Evolutionary conservation across 2,888 invertebrate genomes (phyloP), one percentile per base, ranked within the genome.

Genomic region (Lepas anatifera): DNA sequence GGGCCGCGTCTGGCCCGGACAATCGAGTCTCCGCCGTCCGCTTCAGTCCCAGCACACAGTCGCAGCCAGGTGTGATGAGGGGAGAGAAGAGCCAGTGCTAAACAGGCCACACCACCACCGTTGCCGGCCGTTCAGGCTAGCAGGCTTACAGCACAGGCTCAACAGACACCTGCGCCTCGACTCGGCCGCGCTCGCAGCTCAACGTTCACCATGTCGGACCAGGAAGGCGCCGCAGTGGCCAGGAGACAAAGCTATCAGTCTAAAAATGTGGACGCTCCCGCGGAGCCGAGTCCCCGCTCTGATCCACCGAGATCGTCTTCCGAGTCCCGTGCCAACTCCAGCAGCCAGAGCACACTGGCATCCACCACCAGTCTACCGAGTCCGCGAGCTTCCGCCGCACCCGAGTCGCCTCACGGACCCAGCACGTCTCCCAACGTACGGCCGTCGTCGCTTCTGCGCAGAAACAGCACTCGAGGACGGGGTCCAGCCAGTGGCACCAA

Each of bases 21-120:
- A n/a, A n/a, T n/a, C n/a, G n/a, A n/a, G n/a, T n/a, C 63, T 50
- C n/a, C 39, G 25, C 70, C n/a, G 68, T 41, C 25, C 43, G 29
- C 29, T 35, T 37, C 39, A 32, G 35, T 41, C 58, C 43, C 64
- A 25, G 66, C 29, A 58, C 43, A 7, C 64, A 35, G 29, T 41
- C 25, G 32, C 29, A n/a, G 13, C n/a, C n/a, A 11, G 41, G 50
- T 29, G 27, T 29, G 32, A 50, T 43, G 27, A n/a, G 50, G 32
- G 27, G 67, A 41, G 32, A 43, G 39, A 64, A 32, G 58, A 67
- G 35, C 7, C 58, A 2, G 52, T 22, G 35, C 22, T 35, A 35
- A n/a, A 27, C 70, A 39, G n/a, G 43, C 41, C 50, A 35, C 41
- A 48, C 58, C 35, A 35, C 64, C 11, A 22, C 22, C 37, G 35